phyloP scores from a whole-genome alignment of 1,140 invertebrate genomes.

The Nixonia krombeini region DNA sequence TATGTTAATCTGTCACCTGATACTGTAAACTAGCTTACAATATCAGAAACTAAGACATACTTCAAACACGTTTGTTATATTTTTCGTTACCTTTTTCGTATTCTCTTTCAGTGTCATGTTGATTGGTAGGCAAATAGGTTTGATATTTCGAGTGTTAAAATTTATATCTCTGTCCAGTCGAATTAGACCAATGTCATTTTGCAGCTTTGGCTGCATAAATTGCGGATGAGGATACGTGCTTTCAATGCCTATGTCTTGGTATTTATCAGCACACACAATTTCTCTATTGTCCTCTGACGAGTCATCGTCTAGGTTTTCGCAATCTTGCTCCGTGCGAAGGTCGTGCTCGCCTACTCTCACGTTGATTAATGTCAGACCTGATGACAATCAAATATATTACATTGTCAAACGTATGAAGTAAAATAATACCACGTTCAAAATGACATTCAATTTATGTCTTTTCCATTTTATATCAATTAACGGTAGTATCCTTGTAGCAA shows the following conservation, averaged over 20 bases:
- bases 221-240: conserved; percentile 72
- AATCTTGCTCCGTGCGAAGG: conserved; percentile 73
- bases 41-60: no score
- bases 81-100: conserved; percentile 50
- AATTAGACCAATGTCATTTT: conserved; percentile 78
- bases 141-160: conserved; percentile 69
- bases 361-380: conserved; percentile 58
- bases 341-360: conserved; percentile 79
- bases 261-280: conserved; percentile 72
- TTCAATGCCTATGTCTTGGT: conserved; percentile 75
- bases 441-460: no score
- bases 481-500: no score
- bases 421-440: no score
- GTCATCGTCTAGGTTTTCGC: no score
- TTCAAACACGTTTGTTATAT: no score
- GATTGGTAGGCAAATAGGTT: conserved; percentile 75
- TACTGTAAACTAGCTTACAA: no score
- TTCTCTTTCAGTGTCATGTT: no score
- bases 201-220: conserved; percentile 66
- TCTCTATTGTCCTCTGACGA: conserved; percentile 55
- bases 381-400: neutral
- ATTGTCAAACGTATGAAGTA: no score
- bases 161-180: conserved; percentile 71
- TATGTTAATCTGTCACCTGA: no score
- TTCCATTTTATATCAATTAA: no score